Evolutionary conservation across 2,888 invertebrate species (phyloP).

Genomic region (Mythimna pallens): DNA sequence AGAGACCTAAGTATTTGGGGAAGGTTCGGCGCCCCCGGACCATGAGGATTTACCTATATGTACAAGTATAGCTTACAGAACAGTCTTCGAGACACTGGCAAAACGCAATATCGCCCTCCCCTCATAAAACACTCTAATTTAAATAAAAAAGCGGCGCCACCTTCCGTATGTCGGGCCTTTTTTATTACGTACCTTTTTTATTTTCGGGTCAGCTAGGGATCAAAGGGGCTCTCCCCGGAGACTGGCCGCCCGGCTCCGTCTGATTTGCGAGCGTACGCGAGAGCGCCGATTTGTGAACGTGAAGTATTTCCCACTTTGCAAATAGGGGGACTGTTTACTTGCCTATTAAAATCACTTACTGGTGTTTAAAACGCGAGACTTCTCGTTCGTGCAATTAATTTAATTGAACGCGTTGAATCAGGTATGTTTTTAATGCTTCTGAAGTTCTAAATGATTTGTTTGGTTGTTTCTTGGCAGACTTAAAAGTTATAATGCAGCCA

Average conservation of each 20-base stretch:
- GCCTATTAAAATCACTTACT: slow-evolving; percentile 88
- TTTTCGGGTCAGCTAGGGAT: slow-evolving; percentile 91
- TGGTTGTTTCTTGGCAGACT: not conserved
- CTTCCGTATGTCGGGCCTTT: slow-evolving; percentile 90
- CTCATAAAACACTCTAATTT: slow-evolving; percentile 91
- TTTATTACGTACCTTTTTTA: slow-evolving; percentile 91
- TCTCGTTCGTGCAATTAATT: slow-evolving; percentile 8
- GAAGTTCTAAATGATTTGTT: slow-evolving; percentile 8
- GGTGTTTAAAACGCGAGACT: slow-evolving; percentile 23
- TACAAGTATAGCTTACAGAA: slow-evolving; percentile 81
- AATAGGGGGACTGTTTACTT: slow-evolving; percentile 88
- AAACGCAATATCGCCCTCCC: slow-evolving; percentile 90
- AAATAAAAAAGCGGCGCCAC: slow-evolving; percentile 91
- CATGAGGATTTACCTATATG: slow-evolving; percentile 79
- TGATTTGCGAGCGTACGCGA: slow-evolving; percentile 88
- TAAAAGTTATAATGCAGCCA: not conserved
- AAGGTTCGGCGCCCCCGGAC: slow-evolving; percentile 79
- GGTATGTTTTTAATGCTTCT: not conserved
- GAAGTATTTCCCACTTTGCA: slow-evolving; percentile 81
- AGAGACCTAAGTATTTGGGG: slow-evolving; percentile 76
- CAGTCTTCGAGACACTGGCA: slow-evolving; percentile 86
- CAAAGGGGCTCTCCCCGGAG: slow-evolving; percentile 89
- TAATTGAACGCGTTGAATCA: not conserved
- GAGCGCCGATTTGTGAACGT: slow-evolving; percentile 89
- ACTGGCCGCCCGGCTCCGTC: slow-evolving; percentile 80